phyloP scores from a whole-genome alignment of 2,888 invertebrate genomes.

The Drosophila austrosaltans region DNA sequence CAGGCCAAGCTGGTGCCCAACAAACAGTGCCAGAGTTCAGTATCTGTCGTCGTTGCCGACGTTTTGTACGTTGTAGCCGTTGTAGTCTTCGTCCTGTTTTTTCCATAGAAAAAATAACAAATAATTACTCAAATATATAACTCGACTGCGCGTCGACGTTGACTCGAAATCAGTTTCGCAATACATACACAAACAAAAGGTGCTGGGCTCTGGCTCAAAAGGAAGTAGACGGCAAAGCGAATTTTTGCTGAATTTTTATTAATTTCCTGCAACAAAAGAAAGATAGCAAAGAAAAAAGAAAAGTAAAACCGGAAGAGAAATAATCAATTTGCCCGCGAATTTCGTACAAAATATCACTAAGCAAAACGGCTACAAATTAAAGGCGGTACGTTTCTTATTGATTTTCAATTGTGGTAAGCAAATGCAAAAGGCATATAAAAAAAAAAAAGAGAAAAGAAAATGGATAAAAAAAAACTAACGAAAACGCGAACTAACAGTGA shows the following conservation, averaged over 20 bases:
- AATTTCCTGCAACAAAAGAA: slow-evolving; percentile 34
- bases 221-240: slow-evolving; percentile 67
- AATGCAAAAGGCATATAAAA: slow-evolving; percentile 11
- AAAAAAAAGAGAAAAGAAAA: slow-evolving; percentile 42
- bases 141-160: slow-evolving; percentile 51
- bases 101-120: slow-evolving; percentile 64
- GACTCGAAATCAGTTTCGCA: slow-evolving; percentile 81
- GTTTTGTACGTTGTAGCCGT: slow-evolving; percentile 6
- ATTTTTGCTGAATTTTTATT: slow-evolving; percentile 39
- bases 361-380: slow-evolving; percentile 32
- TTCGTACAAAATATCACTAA: slow-evolving; percentile 17
- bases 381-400: slow-evolving; percentile 64
- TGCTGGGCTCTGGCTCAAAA: slow-evolving; percentile 67
- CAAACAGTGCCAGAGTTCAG: slow-evolving; percentile 29
- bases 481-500: slow-evolving; percentile 54
- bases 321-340: slow-evolving; percentile 7
- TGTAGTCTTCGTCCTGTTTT: slow-evolving; percentile 24
- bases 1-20: slow-evolving; percentile 31
- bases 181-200: slow-evolving; percentile 83
- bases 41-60: slow-evolving; percentile 64
- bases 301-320: slow-evolving; percentile 26
- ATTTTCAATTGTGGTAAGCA: slow-evolving; percentile 77
- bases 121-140: slow-evolving; percentile 76
- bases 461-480: background rate
- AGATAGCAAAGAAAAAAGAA: slow-evolving; percentile 26